These are phyloP conservation scores for Stichopus horrens DNA, from an alignment of 53 echinoderm and acorn worm genomes.

Conservation along the genomic window DNA sequence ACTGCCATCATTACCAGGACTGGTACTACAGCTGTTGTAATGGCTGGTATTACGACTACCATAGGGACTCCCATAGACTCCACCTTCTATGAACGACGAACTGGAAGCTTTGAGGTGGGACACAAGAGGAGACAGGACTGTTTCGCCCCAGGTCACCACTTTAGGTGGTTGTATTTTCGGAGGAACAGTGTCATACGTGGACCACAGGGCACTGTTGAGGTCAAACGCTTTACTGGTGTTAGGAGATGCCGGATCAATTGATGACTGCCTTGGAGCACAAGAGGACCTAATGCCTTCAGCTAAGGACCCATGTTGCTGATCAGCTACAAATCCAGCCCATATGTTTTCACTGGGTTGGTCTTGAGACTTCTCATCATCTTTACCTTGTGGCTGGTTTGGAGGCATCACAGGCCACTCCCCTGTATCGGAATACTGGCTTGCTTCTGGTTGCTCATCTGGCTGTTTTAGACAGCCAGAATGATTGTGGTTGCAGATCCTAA, in stretches of 20 bases:
- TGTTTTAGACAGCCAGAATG: neutral
- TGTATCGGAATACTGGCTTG: neutral
- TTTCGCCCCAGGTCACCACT: conserved; percentile 88
- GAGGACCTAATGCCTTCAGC: conserved; percentile 64
- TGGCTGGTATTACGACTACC: conserved; percentile 96
- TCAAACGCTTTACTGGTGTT: conserved; percentile 53
- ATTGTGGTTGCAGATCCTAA: conserved; percentile 82
- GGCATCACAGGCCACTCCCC: conserved; percentile 35
- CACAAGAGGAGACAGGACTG: conserved; percentile 59
- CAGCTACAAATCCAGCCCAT: conserved; percentile 59
- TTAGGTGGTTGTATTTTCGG: conserved; percentile 75
- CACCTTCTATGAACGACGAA: conserved; percentile 85
- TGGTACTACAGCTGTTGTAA: conserved; percentile 94
- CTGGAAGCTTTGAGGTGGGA: conserved; percentile 58
- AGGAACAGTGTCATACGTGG: conserved; percentile 83
- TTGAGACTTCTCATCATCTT: conserved; percentile 3
- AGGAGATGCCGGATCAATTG: conserved; percentile 33
- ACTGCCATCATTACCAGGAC: conserved; percentile 85
- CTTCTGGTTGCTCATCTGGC: neutral
- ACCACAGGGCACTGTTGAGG: conserved; percentile 95
- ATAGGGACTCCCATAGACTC: conserved; percentile 98
- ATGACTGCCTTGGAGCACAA: conserved; percentile 42
- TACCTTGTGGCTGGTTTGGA: neutral
- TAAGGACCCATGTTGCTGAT: conserved; percentile 59
- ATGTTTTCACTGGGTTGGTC: conserved; percentile 34